Evolutionary conservation across 2,113 vertebrate species (phyloP), one percentile per base, ranked within the genome.

Genomic region (Leucosticte australis): DNA sequence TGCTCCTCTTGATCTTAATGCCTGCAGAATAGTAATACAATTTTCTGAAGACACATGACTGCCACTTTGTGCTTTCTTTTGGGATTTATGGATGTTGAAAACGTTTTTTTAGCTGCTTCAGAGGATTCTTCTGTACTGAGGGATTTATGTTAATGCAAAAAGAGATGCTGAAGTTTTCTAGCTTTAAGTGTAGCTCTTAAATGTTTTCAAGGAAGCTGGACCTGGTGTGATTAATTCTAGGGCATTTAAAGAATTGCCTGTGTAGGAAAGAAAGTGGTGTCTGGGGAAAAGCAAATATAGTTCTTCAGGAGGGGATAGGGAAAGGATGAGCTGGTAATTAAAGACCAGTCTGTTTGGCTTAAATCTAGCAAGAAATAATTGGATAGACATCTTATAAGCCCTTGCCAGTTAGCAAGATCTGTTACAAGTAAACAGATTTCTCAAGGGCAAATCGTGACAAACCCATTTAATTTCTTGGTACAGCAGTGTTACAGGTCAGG

Each of bases 51-150:
- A 81, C 53, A 83, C 88, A 49, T 90, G 81, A 63, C 49, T 96
- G 65, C 49, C 76, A 93, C 39, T 96, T 95, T 85, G 60, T 96
- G 83, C 89, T 97, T 97, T 89, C 78, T 89, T 87, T 92, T 81
- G 90, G 64, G 85, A 91, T 96, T 96, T 95, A 80, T 50, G 52
- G 78, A 73, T 75, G 78, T 71, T 90, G 86, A 94, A 96, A 97
- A 96, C 27, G 74, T 86, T 93, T 83, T 96, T 96, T 94, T 93
- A 89, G 41, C 56, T 94, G 44, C 74, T 83, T 96, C 79, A 89
- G 70, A 91, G 73, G 81, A 80, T 35, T 82, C 37, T 91, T 70
- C 78, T 89, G 56, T 71, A 88, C 70, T 53, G 46, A 86, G 44
- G 76, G 75, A 83, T 77, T 33, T 14, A 37, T 2, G 22, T 28